phyloP scores from a whole-genome alignment of 92 coral and sea anemone species.

The Meandrina meandrites region DNA sequence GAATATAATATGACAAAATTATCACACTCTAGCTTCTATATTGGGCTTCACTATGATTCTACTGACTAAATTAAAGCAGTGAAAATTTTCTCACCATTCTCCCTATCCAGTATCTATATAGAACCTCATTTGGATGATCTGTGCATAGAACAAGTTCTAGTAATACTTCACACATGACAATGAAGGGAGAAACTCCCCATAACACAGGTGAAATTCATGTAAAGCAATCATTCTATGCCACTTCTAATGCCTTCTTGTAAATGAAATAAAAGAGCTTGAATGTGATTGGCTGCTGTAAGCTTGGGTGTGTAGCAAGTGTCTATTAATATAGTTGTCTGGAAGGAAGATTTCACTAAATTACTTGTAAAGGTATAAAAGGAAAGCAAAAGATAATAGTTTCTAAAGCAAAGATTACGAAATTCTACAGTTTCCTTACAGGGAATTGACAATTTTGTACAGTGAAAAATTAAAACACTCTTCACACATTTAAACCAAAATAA shows the following conservation, averaged over 20 bases:
- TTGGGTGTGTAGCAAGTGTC: constrained; percentile 26
- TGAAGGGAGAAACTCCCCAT: constrained; percentile 23
- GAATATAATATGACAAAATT: background rate
- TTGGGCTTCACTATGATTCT: background rate
- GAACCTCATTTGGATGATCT: constrained; percentile 63
- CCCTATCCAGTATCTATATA: constrained; percentile 78
- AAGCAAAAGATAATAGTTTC: background rate
- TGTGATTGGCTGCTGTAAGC: constrained; percentile 23
- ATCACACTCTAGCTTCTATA: background rate
- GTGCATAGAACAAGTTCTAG: constrained; percentile 57
- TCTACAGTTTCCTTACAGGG: background rate
- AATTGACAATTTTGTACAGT: background rate
- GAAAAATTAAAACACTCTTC: constrained; percentile 10
- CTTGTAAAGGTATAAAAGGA: background rate
- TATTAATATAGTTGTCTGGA: constrained; percentile 6
- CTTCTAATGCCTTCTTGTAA: constrained; percentile 21
- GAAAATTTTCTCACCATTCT: constrained; percentile 56
- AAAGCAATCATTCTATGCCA: constrained; percentile 33
- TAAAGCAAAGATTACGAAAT: background rate
- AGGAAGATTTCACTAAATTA: background rate
- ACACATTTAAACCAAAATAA: constrained; percentile 10
- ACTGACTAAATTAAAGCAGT: background rate
- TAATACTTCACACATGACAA: constrained; percentile 63
- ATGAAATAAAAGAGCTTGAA: constrained; percentile 35
- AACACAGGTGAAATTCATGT: constrained; percentile 39